Evolutionary conservation across 2,797 vertebrate species (phyloP), one percentile per base, ranked within the genome.

Genomic region (Setipinna tenuifilis): DNA sequence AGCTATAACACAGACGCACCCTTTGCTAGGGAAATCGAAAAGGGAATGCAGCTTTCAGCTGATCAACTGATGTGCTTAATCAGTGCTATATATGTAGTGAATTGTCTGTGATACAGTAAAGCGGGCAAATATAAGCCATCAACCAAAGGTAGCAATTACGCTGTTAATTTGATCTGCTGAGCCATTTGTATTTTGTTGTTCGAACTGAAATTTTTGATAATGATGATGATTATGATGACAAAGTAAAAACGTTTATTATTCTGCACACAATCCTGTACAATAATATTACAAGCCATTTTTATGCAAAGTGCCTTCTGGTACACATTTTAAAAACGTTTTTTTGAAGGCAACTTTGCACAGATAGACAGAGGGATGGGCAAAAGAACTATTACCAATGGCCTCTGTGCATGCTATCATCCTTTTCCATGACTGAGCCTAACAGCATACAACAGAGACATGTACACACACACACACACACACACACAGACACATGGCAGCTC

Each of bases 341-440:
- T 25, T 71, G 28, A 71, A 71, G 28, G 28, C 65, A 71, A 71
- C 25, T 71, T 71, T 71, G 65, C 65, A 71, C 65, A 71, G 25
- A 68, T 4, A 16, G 10, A 25, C 17, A 21, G 17, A 59, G 58
- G 58, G 21, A 59, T 59, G 17, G 17, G 25, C 65, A 71, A 12
- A 25, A 17, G 65, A 25, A 35, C 28, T 25, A 71, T 71, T 31
- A 2, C 28, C 28, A 68, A 31, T 71, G 12, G 16, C 65, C 65
- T 31, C 25, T 31, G n/a, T 5, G 2, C 65, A 71, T 71, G 11
- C 28, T 31, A 25, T 31, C 65, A 16, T 11, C 9, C 61, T 11
- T n/a, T 19, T 61, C 59, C 19, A 16, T 59, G 54, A 17, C 54
- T 41, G 5, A 41, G 35, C 35, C 35, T 2, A 41, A 41, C 35